Evolutionary conservation across 2,113 vertebrate species (phyloP).

Genomic region (Illadopsis cleaveri): DNA sequence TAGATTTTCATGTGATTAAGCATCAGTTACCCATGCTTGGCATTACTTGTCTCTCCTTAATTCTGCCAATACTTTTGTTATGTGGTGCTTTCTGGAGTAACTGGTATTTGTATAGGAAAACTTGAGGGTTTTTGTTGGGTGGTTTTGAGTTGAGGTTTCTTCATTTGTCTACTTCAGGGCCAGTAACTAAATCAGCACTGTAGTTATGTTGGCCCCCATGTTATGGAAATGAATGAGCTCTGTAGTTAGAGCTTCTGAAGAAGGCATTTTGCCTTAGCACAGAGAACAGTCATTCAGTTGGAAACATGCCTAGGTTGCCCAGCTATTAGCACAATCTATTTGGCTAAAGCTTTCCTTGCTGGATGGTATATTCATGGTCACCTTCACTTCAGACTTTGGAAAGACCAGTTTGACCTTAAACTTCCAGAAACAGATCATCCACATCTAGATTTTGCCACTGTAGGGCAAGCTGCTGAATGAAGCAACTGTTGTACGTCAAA

Average conservation of each 20-base stretch:
- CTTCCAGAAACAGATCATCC: slow-evolving; percentile 30
- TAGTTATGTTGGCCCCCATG: neutral
- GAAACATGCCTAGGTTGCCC: neutral
- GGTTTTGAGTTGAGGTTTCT: neutral
- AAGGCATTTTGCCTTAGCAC: neutral
- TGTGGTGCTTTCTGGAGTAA: neutral
- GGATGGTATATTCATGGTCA: slow-evolving; percentile 63
- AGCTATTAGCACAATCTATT: slow-evolving; percentile 16
- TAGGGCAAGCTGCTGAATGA: slow-evolving; percentile 27
- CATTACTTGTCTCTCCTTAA: neutral
- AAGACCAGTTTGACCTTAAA: slow-evolving; percentile 66
- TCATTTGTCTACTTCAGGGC: neutral
- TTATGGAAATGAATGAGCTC: neutral
- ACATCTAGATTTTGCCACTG: slow-evolving; percentile 14
- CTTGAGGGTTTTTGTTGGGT: neutral
- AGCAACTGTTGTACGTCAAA: slow-evolving; percentile 46
- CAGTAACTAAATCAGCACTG: neutral
- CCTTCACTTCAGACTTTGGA: slow-evolving; percentile 67
- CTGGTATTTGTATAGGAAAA: neutral
- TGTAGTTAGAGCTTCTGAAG: neutral
- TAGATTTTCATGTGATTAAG: slow-evolving; percentile 32
- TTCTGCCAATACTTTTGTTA: neutral
- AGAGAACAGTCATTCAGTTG: neutral
- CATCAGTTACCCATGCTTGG: neutral
- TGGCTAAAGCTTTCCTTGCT: slow-evolving; percentile 63